Evolutionary conservation across 1,140 invertebrate species (phyloP).

Genomic region (Gryon sp.): DNA sequence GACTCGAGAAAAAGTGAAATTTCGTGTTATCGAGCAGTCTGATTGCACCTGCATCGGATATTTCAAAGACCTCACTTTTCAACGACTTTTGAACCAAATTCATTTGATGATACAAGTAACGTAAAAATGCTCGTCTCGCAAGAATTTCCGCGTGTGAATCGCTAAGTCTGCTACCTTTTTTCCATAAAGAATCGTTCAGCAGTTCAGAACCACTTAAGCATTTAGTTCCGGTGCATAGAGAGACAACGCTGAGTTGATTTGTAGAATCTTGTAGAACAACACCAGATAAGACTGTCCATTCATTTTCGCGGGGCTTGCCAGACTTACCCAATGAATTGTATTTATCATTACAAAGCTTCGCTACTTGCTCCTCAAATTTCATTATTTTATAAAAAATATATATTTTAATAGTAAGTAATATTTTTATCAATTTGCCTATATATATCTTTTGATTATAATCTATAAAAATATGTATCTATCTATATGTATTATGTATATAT

Average conservation of each 20-base stretch:
- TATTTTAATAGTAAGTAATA: not conserved
- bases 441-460: too few relatives aligned
- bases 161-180: slow-evolving; percentile 86
- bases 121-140: slow-evolving; percentile 88
- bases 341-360: slow-evolving; percentile 81
- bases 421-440: too few relatives aligned
- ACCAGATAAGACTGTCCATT: slow-evolving; percentile 92
- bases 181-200: slow-evolving; percentile 81
- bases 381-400: slow-evolving; percentile 5
- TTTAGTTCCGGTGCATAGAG: slow-evolving; percentile 94
- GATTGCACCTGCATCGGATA: slow-evolving; percentile 73
- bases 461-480: too few relatives aligned
- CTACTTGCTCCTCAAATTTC: slow-evolving; percentile 79
- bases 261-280: slow-evolving; percentile 82
- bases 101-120: slow-evolving; percentile 87
- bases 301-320: slow-evolving; percentile 86
- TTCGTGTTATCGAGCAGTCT: slow-evolving; percentile 81
- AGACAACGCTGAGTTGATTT: slow-evolving; percentile 82
- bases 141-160: slow-evolving; percentile 96
- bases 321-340: slow-evolving; percentile 86
- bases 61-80: slow-evolving; percentile 76
- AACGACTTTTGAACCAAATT: slow-evolving; percentile 71
- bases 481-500: too few relatives aligned
- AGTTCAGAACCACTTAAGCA: slow-evolving; percentile 86
- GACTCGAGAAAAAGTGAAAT: slow-evolving; percentile 93